A percentile compares a stretch with the other conserved stretches of the same genome.
These are phyloP conservation scores for Sakesphorus luctuosus DNA, from an alignment of 2,113 vertebrate species.

Conservation along the genomic window DNA sequence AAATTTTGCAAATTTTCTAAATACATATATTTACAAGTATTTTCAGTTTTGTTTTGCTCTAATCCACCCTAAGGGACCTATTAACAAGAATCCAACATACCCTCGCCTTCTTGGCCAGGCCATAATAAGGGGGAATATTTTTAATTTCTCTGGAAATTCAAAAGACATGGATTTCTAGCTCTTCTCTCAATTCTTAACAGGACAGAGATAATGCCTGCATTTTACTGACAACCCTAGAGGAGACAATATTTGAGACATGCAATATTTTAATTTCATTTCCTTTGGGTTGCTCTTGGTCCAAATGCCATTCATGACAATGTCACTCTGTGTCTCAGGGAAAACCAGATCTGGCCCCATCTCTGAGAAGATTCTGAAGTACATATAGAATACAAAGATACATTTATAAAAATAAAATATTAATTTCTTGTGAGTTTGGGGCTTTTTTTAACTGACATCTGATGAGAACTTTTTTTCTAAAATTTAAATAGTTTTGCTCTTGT, in stretches of 20 bases:
- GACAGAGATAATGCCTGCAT: not conserved
- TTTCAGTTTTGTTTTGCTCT: not conserved
- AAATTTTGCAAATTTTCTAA: too few species aligned
- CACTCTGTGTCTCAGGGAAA: not conserved
- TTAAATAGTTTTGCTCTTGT: conserved; percentile 27
- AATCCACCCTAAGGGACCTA: not conserved
- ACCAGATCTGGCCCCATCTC: not conserved
- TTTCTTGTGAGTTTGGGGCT: not conserved
- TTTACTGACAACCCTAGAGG: not conserved
- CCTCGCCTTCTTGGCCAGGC: not conserved
- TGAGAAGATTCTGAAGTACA: not conserved
- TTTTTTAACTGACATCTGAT: not conserved
- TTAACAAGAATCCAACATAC: not conserved
- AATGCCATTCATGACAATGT: not conserved
- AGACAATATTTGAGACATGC: not conserved
- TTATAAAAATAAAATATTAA: not conserved
- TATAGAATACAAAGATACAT: not conserved
- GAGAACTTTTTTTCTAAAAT: conserved; percentile 18
- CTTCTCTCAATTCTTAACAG: not conserved
- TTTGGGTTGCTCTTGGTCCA: not conserved
- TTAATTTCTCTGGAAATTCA: not conserved
- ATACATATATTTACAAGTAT: not conserved
- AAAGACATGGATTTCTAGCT: not conserved
- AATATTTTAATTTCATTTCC: not conserved
- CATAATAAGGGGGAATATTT: not conserved